Conservation (phyloP, 2,888 invertebrate genomes). For the Stenurella melanura region DNA sequence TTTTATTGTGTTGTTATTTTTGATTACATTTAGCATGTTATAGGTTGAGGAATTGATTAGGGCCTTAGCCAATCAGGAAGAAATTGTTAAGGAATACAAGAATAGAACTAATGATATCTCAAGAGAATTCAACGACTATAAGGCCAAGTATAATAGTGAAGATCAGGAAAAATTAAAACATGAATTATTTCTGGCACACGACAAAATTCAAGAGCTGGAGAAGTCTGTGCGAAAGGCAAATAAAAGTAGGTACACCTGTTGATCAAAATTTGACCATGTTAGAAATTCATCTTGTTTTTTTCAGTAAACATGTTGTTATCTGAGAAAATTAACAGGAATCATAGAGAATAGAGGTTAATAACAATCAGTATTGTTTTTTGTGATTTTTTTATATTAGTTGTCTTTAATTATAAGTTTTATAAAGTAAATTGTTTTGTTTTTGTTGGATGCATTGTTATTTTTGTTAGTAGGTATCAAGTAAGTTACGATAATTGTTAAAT, state of each 20-base stretch:
- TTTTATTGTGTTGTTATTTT: no score
- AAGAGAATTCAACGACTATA: conserved; percentile 66
- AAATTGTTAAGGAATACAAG: conserved; percentile 61
- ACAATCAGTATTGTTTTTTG: not conserved
- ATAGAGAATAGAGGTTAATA: not conserved
- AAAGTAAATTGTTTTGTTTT: not conserved
- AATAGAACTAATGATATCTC: conserved; percentile 59
- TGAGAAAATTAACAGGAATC: conserved; percentile 59
- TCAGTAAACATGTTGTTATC: conserved; percentile 66
- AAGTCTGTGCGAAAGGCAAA: conserved; percentile 67
- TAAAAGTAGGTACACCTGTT: conserved; percentile 62
- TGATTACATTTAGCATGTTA: conserved; percentile 14
- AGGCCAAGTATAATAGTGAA: conserved; percentile 62
- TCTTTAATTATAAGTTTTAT: not conserved
- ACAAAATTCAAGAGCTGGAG: conserved; percentile 65
- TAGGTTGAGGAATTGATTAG: conserved; percentile 54
- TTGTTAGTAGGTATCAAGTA: not conserved
- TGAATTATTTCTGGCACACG: conserved; percentile 61
- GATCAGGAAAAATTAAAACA: conserved; percentile 61
- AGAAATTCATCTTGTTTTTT: conserved; percentile 46
- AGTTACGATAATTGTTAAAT: not conserved
- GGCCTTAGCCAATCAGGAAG: conserved; percentile 58
- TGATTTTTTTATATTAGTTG: not conserved
- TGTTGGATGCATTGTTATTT: not conserved
- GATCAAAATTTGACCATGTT: not conserved